Evolutionary conservation across 2,888 invertebrate species (phyloP), one percentile per base, ranked within the genome.

Genomic region (Argyresthia albistria): DNA sequence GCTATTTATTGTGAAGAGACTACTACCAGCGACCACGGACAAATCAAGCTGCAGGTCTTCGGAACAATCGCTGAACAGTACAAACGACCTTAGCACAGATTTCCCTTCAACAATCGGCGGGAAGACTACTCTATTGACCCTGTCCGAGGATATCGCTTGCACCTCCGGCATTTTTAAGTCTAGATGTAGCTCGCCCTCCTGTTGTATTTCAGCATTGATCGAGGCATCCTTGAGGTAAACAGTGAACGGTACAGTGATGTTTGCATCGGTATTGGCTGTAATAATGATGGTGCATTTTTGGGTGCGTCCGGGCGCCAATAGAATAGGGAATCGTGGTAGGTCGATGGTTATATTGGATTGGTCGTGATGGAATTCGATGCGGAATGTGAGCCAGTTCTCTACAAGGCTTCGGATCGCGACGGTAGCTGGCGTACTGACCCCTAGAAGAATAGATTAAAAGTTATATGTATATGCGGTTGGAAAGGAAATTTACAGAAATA

Each of bases 341-440:
- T 84, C 84, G 11, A 86, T 67, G 0, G 67, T 69, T 0, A 86
- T 48, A 71, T 52, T 60, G 60, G 0, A 66, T 67, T 1, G 67
- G 57, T 39, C 73, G 62, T 0, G 72, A 70, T 14, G 74, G 56
- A 9, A 68, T 61, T 14, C 72, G 64, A 87, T 64, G 60, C 69
- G 76, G 4, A 78, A 81, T 0, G 82, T 80, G 25, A 87, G 55
- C 84, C 86, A 86, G 53, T 68, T 82, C 36, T 84, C 80, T 1
- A 72, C 65, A 15, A 79, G 58, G 0, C 76, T 77, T 25, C 76
- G 78, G 1, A 86, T 65, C 15, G 69, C 68, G 11, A 84, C 61
- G 8, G 64, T 65, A 1, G 76, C 66, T 0, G 71, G 57, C 43
- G 70, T 70, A 54, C 63, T 71, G 1, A 75, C 73, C 16, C 86